Percentiles rank a stretch among this genome's conserved stretches.
Conservation (phyloP, 2,888 invertebrate species). For the Tetranychus piercei region DNA sequence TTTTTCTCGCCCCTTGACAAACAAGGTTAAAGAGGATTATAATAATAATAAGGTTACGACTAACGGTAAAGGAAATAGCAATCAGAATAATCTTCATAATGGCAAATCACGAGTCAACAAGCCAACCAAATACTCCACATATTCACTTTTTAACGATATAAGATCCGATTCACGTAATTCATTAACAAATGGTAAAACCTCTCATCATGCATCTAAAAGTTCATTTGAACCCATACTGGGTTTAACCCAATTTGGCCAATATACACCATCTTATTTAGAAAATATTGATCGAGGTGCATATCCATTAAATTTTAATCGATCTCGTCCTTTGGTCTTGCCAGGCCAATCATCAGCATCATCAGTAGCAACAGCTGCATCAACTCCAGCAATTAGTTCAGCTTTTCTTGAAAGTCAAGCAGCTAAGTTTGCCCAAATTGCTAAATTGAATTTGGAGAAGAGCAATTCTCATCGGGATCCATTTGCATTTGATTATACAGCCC, state of each 20-base stretch:
- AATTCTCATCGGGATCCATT: background rate
- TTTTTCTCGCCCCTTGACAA: background rate
- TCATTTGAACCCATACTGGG: no score
- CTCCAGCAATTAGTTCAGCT: background rate
- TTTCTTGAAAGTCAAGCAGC: constrained; percentile 3
- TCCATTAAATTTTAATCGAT: background rate
- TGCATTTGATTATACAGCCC: background rate
- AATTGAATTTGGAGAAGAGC: background rate
- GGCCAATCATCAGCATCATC: background rate
- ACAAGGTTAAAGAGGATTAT: background rate
- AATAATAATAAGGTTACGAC: background rate
- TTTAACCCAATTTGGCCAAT: no score
- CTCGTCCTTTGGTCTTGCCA: background rate
- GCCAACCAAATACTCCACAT: background rate
- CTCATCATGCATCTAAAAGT: no score
- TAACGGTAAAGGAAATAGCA: background rate
- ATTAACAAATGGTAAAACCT: background rate
- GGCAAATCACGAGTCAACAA: background rate
- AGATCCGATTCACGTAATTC: background rate
- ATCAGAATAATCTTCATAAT: background rate
- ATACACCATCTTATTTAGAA: no score
- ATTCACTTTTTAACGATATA: background rate
- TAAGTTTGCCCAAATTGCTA: background rate
- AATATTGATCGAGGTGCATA: no score
- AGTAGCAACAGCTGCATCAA: background rate